phyloP scores from a whole-genome alignment of 1,140 invertebrate genomes.

The Meteorus sp. region DNA sequence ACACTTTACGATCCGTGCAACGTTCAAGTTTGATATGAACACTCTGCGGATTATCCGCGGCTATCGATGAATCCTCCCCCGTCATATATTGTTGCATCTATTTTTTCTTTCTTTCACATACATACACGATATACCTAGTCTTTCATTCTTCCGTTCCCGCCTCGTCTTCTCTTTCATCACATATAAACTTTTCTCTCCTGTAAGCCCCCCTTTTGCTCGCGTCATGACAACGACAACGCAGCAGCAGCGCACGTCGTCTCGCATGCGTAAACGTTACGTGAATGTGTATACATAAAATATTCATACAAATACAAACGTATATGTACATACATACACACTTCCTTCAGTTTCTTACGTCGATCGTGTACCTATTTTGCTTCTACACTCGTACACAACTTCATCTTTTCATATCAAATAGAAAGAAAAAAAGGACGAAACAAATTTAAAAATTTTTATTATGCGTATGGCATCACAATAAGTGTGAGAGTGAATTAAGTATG shows the following conservation, averaged over 20 bases:
- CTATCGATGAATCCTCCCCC: too few species aligned
- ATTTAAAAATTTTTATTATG: conserved; percentile 22
- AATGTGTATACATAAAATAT: too few species aligned
- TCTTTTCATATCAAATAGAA: too few species aligned
- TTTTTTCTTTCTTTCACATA: too few species aligned
- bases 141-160: too few species aligned
- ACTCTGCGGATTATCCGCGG: conserved; percentile 6
- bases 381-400: not conserved
- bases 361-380: not conserved
- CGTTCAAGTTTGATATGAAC: not conserved
- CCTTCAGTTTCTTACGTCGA: not conserved
- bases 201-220: not conserved
- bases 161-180: not conserved
- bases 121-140: too few species aligned
- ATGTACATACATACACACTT: too few species aligned
- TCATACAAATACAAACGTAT: too few species aligned
- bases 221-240: conserved; percentile 4
- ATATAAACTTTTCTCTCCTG: not conserved
- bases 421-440: too few species aligned
- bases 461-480: too few species aligned
- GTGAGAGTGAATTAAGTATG: conserved; percentile 16
- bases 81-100: conserved; percentile 5
- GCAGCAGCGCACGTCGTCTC: conserved; percentile 12
- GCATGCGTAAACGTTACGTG: conserved; percentile 15
- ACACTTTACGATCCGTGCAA: not conserved